These are phyloP conservation scores for Nixonia krombeini DNA, from an alignment of 1,140 invertebrate species.

Conservation along the genomic window DNA sequence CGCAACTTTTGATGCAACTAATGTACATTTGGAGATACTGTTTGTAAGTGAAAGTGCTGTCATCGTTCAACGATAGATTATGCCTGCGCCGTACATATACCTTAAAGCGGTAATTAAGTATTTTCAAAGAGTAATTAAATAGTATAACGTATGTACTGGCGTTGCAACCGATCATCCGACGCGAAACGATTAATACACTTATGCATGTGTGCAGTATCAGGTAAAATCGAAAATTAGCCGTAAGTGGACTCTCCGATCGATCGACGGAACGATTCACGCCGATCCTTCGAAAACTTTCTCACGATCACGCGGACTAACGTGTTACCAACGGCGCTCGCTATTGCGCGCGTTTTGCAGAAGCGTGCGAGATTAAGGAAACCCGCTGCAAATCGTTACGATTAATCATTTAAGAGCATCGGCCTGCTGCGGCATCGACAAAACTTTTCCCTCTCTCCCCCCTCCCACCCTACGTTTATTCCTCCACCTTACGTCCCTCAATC, in stretches of 20 bases:
- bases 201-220: not conserved
- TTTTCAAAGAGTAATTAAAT: not conserved
- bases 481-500: no score
- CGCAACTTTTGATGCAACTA: not conserved
- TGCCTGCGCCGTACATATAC: not conserved
- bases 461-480: no score
- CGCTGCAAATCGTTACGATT: slow-evolving; percentile 1
- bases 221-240: slow-evolving; percentile 5
- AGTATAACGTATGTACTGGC: not conserved
- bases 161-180: not conserved
- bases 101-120: slow-evolving; percentile 6
- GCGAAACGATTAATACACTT: slow-evolving; percentile 1
- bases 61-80: slow-evolving; percentile 4
- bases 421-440: not conserved
- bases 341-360: slow-evolving; percentile 5
- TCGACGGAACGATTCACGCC: not conserved
- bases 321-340: not conserved
- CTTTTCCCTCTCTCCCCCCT: no score
- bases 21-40: not conserved
- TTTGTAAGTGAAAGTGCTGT: slow-evolving; percentile 8
- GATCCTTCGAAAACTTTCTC: slow-evolving; percentile 5
- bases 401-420: not conserved
- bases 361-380: not conserved
- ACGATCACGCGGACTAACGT: slow-evolving; percentile 4
- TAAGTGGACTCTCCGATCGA: slow-evolving; percentile 1